Evolutionary conservation across 2,113 vertebrate species (phyloP).

Genomic region (Pseudopipra pipra): DNA sequence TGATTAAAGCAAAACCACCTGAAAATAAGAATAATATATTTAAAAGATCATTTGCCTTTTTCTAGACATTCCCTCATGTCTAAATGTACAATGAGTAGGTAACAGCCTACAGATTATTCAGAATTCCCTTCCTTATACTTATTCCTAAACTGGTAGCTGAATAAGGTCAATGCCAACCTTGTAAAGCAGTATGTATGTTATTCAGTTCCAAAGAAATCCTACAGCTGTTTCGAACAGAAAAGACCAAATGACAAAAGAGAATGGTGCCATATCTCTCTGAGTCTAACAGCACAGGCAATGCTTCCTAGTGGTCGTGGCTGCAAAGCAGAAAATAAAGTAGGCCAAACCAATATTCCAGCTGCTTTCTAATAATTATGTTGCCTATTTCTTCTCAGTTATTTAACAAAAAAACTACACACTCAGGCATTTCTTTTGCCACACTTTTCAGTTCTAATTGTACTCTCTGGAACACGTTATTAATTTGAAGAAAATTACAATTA

Average conservation of each 20-base stretch:
- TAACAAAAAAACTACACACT: conserved; percentile 22
- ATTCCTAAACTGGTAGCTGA: neutral
- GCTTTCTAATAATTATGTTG: neutral
- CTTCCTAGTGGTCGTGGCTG: neutral
- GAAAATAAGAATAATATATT: neutral
- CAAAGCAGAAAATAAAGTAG: neutral
- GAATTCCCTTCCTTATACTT: neutral
- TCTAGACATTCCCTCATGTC: neutral
- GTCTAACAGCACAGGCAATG: neutral
- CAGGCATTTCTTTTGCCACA: neutral
- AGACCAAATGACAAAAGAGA: neutral
- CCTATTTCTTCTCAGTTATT: conserved; percentile 11
- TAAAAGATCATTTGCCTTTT: neutral
- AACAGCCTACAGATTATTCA: neutral
- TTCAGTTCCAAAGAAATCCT: neutral
- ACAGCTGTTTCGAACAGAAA: neutral
- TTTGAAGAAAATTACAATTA: conserved; percentile 29
- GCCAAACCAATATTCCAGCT: neutral
- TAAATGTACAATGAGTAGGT: neutral
- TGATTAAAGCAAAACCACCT: neutral
- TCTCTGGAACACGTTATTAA: conserved; percentile 30
- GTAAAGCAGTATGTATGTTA: neutral
- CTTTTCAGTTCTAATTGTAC: conserved; percentile 29
- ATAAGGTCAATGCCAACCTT: neutral
- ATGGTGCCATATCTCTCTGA: neutral